Evolutionary conservation across 2,888 invertebrate genomes (phyloP), one percentile per base, ranked within the genome.

Genomic region (Ellobium chinense): DNA sequence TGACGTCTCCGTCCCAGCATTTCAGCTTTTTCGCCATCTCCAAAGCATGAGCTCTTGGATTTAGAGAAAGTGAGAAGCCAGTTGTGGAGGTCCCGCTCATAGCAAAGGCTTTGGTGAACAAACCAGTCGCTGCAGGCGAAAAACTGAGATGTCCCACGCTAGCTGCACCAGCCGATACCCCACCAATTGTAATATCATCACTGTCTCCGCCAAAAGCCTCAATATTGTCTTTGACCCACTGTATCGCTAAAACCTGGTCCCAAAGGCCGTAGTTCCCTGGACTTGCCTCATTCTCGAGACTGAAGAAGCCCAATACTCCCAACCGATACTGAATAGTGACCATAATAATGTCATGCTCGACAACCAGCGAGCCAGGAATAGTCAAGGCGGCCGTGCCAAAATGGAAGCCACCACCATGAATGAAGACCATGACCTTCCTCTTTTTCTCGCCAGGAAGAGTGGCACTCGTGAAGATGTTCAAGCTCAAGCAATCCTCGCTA

Each of bases 91-190:
- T 81, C 18, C 88, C 89, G 60, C 88, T 88, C 70, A 87, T 82
- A 81, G 86, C 75, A 58, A 90, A 88, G 34, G 85, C 89, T 27
- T 84, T 83, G 2, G 85, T 80, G 81, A 90, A 87, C 12, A 88
- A 79, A n/a, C 85, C 85, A 21, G 37, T 84, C 37, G 80, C 84
- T 63, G 46, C 31, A 0, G 88, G 88, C 12, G 87, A 87, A 1
- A 90, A 34, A n/a, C 86, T 58, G 34, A 88, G 88, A 24, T 85
- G 79, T 2, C 84, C 82, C 2, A 86, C 86, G 9, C 83, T 81
- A 24, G 81, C 83, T 12, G 85, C 85, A 7, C 88, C 88, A 2
- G 88, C 88, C 24, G 89, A 89, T 63, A 90, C 88, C 4, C 90
- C 90, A 62, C 88, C 85, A 29, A 90, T 70, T 4, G 89, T 89